Evolutionary conservation across 2,888 invertebrate species (phyloP).

Genomic region (Chalcosyrphus nemorum): DNA sequence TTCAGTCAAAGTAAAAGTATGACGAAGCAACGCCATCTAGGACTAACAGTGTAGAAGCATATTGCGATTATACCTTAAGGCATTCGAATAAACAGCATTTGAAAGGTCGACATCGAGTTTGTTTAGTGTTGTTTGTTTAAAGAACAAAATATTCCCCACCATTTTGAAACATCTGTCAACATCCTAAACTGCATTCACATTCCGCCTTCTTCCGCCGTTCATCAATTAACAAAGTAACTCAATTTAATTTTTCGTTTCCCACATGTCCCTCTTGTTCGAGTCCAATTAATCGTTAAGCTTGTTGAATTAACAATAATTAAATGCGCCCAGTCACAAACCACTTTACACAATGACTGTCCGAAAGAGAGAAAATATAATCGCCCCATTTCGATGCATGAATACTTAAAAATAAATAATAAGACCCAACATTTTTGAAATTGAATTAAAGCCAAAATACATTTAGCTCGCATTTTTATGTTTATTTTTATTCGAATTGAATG

Average conservation of each 20-base stretch:
- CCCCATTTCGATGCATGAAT: conserved; percentile 1
- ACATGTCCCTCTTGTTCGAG: neutral
- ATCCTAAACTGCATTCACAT: neutral
- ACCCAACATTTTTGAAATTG: neutral
- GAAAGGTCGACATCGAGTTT: too few species aligned
- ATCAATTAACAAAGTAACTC: neutral
- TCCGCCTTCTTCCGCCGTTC: neutral
- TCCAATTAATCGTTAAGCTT: neutral
- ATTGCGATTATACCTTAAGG: too few species aligned
- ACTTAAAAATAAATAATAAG: conserved; percentile 1
- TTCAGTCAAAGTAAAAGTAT: too few species aligned
- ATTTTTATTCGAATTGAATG: neutral
- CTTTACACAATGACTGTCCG: neutral
- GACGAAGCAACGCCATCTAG: too few species aligned
- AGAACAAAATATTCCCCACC: too few species aligned
- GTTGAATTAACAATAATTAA: neutral
- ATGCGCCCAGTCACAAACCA: neutral
- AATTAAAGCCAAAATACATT: neutral
- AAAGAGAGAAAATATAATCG: neutral
- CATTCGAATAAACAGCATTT: too few species aligned
- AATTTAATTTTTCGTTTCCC: neutral
- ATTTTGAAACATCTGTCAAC: neutral
- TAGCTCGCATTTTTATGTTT: neutral
- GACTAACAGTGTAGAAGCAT: too few species aligned
- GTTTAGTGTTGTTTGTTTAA: too few species aligned